phyloP scores from a whole-genome alignment of 2,888 invertebrate genomes.

The Cataglyphis rosenhaueri region DNA sequence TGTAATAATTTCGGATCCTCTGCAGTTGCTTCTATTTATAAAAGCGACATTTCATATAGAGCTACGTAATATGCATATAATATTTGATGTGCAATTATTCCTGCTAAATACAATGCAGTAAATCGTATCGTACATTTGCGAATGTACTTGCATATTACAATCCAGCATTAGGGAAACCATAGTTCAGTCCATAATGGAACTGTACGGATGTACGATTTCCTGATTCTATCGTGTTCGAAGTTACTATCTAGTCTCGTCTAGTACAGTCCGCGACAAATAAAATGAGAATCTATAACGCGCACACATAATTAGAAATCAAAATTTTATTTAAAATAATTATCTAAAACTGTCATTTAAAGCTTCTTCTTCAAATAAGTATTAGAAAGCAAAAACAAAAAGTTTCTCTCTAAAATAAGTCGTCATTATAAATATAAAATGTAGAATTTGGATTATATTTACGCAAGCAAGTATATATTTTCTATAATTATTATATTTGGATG shows the following conservation, averaged over 20 bases:
- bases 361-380: neutral
- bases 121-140: neutral
- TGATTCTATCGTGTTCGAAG: constrained; percentile 31
- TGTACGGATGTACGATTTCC: constrained; percentile 42
- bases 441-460: neutral
- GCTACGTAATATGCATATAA: neutral
- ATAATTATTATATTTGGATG: neutral
- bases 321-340: neutral
- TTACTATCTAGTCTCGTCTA: constrained; percentile 28
- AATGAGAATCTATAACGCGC: neutral
- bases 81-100: constrained; percentile 31
- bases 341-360: neutral
- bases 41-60: neutral
- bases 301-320: neutral
- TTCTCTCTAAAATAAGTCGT: neutral
- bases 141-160: constrained; percentile 19
- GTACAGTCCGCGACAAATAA: constrained; percentile 19
- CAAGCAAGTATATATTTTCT: neutral
- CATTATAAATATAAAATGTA: neutral
- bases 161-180: constrained; percentile 27
- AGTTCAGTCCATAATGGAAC: constrained; percentile 36
- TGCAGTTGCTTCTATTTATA: neutral
- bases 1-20: neutral
- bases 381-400: neutral
- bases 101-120: constrained; percentile 12